Conservation (phyloP, 2,113 vertebrate species). For the Siniperca knerii region DNA sequence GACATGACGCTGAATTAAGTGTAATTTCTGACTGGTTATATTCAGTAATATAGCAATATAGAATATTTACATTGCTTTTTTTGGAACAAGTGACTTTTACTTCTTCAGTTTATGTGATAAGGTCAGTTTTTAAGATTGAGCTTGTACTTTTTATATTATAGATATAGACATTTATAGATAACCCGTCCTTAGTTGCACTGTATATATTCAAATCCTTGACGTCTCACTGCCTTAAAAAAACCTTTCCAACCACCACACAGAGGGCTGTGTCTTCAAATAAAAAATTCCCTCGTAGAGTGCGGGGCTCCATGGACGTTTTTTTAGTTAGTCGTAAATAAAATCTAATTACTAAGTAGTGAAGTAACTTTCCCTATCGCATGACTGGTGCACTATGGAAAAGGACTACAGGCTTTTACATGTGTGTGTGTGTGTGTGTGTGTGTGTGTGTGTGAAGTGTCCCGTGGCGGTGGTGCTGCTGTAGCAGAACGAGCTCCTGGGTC, state of each 20-base stretch:
- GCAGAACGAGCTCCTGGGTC: constrained; percentile 70
- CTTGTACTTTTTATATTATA: neutral
- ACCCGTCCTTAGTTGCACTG: neutral
- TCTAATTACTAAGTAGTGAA: neutral
- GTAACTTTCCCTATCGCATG: neutral
- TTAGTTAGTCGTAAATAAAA: neutral
- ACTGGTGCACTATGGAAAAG: neutral
- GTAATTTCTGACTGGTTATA: neutral
- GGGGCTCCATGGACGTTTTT: neutral
- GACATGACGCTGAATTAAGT: constrained; percentile 1
- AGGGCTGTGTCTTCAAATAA: neutral
- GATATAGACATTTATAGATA: too few species aligned
- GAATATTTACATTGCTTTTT: too few species aligned
- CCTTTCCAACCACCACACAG: neutral
- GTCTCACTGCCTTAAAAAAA: too few species aligned
- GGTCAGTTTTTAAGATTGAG: neutral
- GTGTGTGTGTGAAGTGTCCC: constrained; percentile 22
- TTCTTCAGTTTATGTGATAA: neutral
- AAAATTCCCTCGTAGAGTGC: too few species aligned
- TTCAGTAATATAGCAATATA: too few species aligned
- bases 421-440: neutral
- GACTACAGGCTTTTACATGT: neutral
- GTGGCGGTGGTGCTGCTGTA: constrained; percentile 30
- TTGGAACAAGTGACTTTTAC: neutral
- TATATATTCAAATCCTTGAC: neutral